Evolutionary conservation across 37 sponge, comb jelly and placozoan species (phyloP), one percentile per base, ranked within the genome.

Genomic region (Tethya wilhelma): DNA sequence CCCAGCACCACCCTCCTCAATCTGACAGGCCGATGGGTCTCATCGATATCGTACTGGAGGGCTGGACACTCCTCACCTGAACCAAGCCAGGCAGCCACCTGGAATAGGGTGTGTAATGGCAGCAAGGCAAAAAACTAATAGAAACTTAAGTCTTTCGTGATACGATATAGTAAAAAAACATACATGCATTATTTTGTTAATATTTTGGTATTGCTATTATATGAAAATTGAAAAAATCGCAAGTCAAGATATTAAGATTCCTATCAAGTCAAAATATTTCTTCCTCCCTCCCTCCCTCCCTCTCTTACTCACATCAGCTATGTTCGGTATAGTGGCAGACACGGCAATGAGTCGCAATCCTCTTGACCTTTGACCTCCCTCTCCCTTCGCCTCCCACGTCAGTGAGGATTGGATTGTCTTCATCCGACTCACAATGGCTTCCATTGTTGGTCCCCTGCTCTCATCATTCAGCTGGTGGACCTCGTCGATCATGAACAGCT

Each of bases 301-400:
- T n/a, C 40, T 44, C 30, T 32, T 28, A 64, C 81, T 74, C 44
- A 95, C 93, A 89, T 99, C 99, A 31, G 82, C 44, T 41, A 90
- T 86, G 80, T 99, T 99, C 42, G 99, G 99, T 26, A 94, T 87
- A 43, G 99, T 99, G 38, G 99, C 99, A 64, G 99, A 99, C n/a
- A 96, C 83, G 34, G 97, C 99, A 44, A 99, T 74, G 56, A 99
- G 90, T 55, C 99, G 82, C 12, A 99, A 83, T 17, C 58, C 56
- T 23, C 22, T 33, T 62, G 63, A 44, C 33, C 38, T 84, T 25
- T 32, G 56, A 45, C 79, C 62, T 0, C 70, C 57, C 22, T 46
- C 69, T 11, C 59, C 60, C 28, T 31, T 34, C 60, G 26, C 46
- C 25, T 37, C 49, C 44, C 58, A 55, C 1, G 71, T 33, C 22